Conservation (phyloP, 2,888 invertebrate species). For the Acrocyrtus sp. region DNA sequence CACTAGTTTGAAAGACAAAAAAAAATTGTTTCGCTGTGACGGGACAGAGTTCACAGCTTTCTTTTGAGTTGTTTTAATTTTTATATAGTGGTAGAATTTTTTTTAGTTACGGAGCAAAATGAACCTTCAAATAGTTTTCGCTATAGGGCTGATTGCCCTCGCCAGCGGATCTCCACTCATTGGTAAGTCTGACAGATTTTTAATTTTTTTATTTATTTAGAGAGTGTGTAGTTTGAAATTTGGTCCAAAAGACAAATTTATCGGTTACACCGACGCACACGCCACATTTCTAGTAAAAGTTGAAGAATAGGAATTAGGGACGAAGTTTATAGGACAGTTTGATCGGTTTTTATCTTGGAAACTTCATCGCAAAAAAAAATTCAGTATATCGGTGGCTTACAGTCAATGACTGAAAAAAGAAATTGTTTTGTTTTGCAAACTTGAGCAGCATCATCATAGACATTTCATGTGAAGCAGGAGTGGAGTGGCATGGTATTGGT, state of each 20-base stretch:
- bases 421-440: too few species aligned
- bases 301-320: neutral
- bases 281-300: neutral
- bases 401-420: too few species aligned
- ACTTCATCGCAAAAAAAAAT: too few species aligned
- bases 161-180: conserved; percentile 37
- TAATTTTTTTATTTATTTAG: neutral
- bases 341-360: too few species aligned
- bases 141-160: conserved; percentile 27
- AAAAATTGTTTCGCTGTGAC: neutral
- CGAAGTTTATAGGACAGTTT: neutral
- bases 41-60: too few species aligned
- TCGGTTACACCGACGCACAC: neutral
- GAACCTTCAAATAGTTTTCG: conserved; percentile 35
- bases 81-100: neutral
- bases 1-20: neutral
- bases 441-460: too few species aligned
- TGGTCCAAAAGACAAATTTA: neutral
- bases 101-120: conserved; percentile 5
- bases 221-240: neutral
- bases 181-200: conserved; percentile 26
- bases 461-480: too few species aligned
- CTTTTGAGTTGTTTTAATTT: too few species aligned
- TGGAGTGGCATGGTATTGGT: too few species aligned
- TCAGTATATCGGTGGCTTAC: too few species aligned